Conservation (phyloP, 2,113 vertebrate genomes). For the Micronycteris hirsuta region DNA sequence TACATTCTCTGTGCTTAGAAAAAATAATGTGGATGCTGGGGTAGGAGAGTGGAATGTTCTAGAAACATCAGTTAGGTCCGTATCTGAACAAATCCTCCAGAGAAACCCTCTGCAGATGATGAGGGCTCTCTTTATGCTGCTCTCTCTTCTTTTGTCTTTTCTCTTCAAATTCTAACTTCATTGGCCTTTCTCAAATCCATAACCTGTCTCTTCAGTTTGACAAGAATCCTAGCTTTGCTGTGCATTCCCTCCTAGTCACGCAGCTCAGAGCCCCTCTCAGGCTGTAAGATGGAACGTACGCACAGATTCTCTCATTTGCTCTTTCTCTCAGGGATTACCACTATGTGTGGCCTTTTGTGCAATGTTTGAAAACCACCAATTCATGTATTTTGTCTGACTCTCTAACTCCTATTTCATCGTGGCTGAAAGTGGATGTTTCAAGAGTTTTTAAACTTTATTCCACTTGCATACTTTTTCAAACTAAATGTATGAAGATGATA, state of each 20-base stretch:
- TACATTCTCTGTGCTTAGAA: background rate
- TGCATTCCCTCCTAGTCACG: fast-evolving
- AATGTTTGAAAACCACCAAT: background rate
- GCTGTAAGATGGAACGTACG: background rate
- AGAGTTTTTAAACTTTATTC: background rate
- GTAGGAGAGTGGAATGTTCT: background rate
- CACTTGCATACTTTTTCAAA: background rate
- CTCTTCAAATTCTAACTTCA: background rate
- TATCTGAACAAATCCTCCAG: background rate
- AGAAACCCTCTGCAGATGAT: background rate
- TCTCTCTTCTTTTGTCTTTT: background rate
- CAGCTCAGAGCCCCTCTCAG: background rate
- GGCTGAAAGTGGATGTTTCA: background rate
- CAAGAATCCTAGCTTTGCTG: background rate
- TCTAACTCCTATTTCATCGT: background rate
- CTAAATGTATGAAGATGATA: background rate
- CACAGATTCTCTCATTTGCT: background rate
- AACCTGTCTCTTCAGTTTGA: background rate
- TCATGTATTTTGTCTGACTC: background rate
- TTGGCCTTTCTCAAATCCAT: background rate
- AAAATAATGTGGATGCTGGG: background rate
- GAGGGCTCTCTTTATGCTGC: background rate
- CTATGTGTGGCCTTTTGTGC: background rate
- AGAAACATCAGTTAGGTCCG: background rate
- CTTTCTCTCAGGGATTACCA: background rate